Percentiles rank a stretch among this genome's conserved stretches.
Evolutionary conservation across 2,888 invertebrate species (phyloP).

Genomic region (Trichopria drosophilae): DNA sequence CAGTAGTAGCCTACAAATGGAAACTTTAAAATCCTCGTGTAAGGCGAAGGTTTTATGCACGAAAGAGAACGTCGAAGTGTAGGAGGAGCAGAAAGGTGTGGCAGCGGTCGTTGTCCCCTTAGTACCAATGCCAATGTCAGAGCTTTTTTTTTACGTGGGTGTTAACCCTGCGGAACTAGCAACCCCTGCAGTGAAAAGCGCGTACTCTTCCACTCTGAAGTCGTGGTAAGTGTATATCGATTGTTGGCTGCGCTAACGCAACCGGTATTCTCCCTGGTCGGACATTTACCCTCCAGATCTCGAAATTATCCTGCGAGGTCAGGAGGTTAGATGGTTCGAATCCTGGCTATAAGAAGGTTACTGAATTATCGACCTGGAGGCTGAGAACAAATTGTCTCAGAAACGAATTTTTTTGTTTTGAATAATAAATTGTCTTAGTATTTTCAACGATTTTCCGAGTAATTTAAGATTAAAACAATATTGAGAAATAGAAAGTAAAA

Average conservation of each 20-base stretch:
- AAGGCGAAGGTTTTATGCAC: conserved; percentile 31
- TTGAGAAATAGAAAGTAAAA: too few species aligned
- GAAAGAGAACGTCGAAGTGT: conserved; percentile 23
- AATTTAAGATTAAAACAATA: too few species aligned
- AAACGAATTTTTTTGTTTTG: too few species aligned
- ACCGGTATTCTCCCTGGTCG: conserved; percentile 10
- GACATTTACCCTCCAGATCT: conserved; percentile 25
- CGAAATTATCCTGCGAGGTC: conserved; percentile 5
- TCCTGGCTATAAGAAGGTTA: too few species aligned
- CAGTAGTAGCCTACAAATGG: too few species aligned
- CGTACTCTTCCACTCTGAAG: background rate
- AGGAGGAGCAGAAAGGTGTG: conserved; percentile 46
- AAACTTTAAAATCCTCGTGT: too few species aligned
- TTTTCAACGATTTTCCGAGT: too few species aligned
- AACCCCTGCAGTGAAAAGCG: conserved; percentile 4
- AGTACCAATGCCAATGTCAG: conserved; percentile 55
- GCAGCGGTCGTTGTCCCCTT: conserved; percentile 46
- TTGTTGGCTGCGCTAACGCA: conserved; percentile 13
- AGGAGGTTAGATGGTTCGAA: conserved; percentile 9
- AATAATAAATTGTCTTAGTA: too few species aligned
- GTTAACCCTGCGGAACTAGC: conserved; percentile 5
- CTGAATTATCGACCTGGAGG: too few species aligned
- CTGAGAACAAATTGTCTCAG: too few species aligned
- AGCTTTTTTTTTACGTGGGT: conserved; percentile 36
- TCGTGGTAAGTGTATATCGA: conserved; percentile 7